Percentiles rank a stretch among this genome's conserved stretches.
These are phyloP conservation scores for Atrina japonica DNA, from an alignment of 2,888 invertebrate species.

Conservation along the genomic window DNA sequence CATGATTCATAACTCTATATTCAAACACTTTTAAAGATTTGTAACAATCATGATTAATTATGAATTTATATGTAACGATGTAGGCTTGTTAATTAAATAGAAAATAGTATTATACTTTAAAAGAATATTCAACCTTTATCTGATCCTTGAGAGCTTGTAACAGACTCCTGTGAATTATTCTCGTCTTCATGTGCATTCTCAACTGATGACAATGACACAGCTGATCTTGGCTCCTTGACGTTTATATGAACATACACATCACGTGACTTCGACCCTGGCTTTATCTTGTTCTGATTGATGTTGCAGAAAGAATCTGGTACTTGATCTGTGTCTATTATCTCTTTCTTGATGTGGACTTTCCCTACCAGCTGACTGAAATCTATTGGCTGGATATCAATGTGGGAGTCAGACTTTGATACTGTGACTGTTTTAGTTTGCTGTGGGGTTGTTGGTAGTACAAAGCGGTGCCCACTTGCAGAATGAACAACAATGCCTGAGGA, in stretches of 20 bases:
- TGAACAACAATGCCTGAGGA: conserved; percentile 20
- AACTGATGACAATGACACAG: background rate
- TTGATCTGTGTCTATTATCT: background rate
- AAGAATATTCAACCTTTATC: conserved; percentile 1
- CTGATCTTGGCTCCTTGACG: background rate
- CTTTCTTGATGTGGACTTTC: no score
- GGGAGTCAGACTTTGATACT: conserved; percentile 18
- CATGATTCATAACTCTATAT: no score
- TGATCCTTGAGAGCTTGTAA: conserved; percentile 11
- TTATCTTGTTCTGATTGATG: no score
- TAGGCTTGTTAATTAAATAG: no score
- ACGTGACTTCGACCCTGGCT: no score
- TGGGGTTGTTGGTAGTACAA: conserved; percentile 19
- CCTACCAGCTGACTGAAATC: conserved; percentile 4
- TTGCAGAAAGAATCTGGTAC: background rate
- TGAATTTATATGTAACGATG: no score
- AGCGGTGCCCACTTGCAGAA: conserved; percentile 18
- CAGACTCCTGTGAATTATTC: conserved; percentile 10
- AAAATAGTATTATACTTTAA: no score
- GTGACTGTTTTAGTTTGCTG: conserved; percentile 19
- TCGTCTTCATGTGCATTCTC: conserved; percentile 6
- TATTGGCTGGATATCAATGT: conserved; percentile 10
- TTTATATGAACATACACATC: background rate
- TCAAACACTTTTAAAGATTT: no score
- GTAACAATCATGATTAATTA: no score